These are phyloP conservation scores for Drosophila dives DNA, from an alignment of 2,888 invertebrate species.

Conservation along the genomic window DNA sequence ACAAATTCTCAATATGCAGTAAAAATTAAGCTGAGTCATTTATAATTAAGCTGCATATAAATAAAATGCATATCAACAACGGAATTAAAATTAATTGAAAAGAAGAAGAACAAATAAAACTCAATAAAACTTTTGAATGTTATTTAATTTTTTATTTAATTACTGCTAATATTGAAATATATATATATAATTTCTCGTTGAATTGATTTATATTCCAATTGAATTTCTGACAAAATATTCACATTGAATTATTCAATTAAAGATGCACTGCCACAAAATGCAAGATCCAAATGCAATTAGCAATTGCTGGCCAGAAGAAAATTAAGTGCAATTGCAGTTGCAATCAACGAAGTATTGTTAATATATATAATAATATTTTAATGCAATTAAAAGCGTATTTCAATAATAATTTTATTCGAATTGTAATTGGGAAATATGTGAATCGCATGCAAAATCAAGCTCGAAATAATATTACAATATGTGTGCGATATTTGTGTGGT, in stretches of 20 bases:
- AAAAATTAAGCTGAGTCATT: not conserved
- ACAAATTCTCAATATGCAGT: conserved; percentile 1
- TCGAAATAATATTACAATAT: not conserved
- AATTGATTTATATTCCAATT: not conserved
- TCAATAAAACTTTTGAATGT: not conserved
- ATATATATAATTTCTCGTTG: not conserved
- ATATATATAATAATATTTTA: not conserved
- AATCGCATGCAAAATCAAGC: not conserved
- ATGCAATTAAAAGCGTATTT: not conserved
- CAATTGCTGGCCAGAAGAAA: not conserved
- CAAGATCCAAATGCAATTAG: not conserved
- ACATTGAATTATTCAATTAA: not conserved
- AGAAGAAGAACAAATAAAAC: not conserved
- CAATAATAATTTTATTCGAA: not conserved
- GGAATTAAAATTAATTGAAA: not conserved
- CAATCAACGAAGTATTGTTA: not conserved
- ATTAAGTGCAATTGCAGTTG: not conserved
- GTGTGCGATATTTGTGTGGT: not conserved
- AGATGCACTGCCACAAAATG: not conserved
- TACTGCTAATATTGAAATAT: not conserved
- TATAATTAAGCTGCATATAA: not conserved
- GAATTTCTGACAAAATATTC: no score
- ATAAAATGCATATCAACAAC: not conserved
- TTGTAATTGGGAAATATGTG: not conserved
- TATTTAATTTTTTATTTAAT: not conserved